Conservation (phyloP, 2,113 vertebrate genomes). For the Okapia johnstoni region DNA sequence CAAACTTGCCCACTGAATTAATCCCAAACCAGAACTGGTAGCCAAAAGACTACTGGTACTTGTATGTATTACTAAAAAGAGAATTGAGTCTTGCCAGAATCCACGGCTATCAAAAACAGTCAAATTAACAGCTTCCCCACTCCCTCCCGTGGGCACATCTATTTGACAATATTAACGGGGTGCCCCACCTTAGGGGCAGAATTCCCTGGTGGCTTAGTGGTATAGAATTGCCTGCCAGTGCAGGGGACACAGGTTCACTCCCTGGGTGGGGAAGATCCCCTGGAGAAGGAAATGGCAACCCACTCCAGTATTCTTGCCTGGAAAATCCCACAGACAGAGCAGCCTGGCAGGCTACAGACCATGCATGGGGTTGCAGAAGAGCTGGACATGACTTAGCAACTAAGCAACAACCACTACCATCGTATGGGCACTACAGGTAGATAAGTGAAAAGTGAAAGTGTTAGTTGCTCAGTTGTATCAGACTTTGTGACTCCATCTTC, state of each 20-base stretch:
- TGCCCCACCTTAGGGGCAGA: not conserved
- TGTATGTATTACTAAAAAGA: not conserved
- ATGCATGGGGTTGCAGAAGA: not conserved
- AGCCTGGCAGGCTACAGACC: not conserved
- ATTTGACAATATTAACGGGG: not conserved
- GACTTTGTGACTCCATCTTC: not conserved
- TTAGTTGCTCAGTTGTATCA: not conserved
- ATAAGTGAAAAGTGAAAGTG: not conserved
- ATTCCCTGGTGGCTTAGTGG: not conserved
- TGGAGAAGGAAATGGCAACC: not conserved
- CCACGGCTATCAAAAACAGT: not conserved
- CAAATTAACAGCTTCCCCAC: not conserved
- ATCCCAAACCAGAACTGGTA: conserved; percentile 15
- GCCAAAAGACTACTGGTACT: not conserved
- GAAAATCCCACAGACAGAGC: not conserved
- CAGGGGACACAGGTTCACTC: not conserved
- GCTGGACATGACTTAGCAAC: not conserved
- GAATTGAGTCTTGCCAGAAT: not conserved
- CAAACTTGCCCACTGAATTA: not conserved
- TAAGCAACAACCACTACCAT: not conserved
- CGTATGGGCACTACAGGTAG: not conserved
- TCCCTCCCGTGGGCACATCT: not conserved
- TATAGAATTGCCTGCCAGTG: not conserved
- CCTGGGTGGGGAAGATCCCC: not conserved
- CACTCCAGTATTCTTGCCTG: not conserved